Base-by-base conservation (phyloP, 2,113 vertebrate species). In the Oncorhynchus keta region DNA sequence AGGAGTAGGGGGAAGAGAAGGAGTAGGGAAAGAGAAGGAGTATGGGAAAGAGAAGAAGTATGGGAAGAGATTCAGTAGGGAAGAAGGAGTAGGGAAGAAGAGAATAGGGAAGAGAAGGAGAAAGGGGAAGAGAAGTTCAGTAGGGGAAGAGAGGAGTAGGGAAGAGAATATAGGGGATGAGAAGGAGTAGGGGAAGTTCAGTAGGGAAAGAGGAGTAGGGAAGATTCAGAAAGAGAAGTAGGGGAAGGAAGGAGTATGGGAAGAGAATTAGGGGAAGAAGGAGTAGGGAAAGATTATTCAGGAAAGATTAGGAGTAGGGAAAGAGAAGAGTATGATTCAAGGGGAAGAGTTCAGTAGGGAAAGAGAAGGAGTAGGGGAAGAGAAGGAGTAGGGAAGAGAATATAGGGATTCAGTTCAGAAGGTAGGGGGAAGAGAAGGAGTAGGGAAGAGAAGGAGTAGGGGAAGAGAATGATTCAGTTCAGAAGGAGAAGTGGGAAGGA, bases 301-400 rank as follows among this genome's bases (percentile, higher is more conserved):
- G n/a, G n/a, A n/a, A n/a, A n/a, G n/a, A n/a, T n/a, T n/a, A 24
- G 24, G 24, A 24, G 24, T 24, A 24, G 24, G 24, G 24, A 24
- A 24, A 24, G 24, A 69, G 24, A 76, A 64, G 1, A 26, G 85
- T n/a, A n/a, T n/a, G n/a, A n/a, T n/a, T n/a, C n/a, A 81, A 26
- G 68, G 18, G n/a, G n/a, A n/a, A n/a, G n/a, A n/a, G n/a, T n/a
- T n/a, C n/a, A n/a, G n/a, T n/a, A n/a, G n/a, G n/a, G n/a, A n/a
- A n/a, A n/a, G n/a, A n/a, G n/a, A n/a, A n/a, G n/a, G n/a, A 67
- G 77, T 51, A 86, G 62, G 72, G 84, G 81, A 83, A 74, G 70
- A 77, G 77, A 84, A 81, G 61, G 69, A 67, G 77, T 51, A 32
- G 7, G 65, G 24, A n/a, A n/a, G n/a, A n/a, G n/a, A n/a, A n/a